These are phyloP conservation scores for Agrochola lychnidis DNA, from an alignment of 2,888 invertebrate species.

Conservation along the genomic window DNA sequence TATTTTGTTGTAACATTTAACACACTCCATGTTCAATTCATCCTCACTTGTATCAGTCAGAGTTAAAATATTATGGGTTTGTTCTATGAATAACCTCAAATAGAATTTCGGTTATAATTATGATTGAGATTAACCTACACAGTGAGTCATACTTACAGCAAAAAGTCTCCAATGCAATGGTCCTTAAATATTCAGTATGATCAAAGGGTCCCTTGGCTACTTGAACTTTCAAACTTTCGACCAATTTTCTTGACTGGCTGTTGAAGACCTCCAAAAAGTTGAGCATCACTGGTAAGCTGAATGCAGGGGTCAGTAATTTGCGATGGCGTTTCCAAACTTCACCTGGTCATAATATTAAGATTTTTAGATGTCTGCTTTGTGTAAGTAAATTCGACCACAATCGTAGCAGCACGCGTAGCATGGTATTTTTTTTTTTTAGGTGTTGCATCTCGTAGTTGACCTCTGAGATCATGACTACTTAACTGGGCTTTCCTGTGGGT, in stretches of 20 bases:
- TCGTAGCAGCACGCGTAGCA: too few relatives aligned
- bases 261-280: conserved; percentile 73
- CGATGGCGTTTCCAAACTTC: conserved; percentile 72
- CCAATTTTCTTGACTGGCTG: conserved; percentile 64
- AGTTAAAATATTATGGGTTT: neutral
- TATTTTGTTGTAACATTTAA: too few relatives aligned
- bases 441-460: too few relatives aligned
- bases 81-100: neutral
- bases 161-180: conserved; percentile 69
- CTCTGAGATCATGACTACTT: too few relatives aligned
- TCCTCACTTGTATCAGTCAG: neutral
- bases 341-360: conserved; percentile 55
- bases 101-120: neutral
- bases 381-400: too few relatives aligned
- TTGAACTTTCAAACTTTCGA: conserved; percentile 54
- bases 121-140: neutral
- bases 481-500: too few relatives aligned
- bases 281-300: conserved; percentile 70
- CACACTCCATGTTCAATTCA: neutral
- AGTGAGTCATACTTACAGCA: conserved; percentile 69
- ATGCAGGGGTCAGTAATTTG: conserved; percentile 73
- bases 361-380: neutral
- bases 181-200: conserved; percentile 63
- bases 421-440: too few relatives aligned
- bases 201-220: conserved; percentile 67